Base-by-base conservation (phyloP, 2,888 invertebrate species). In the Macrosiphum euphorbiae region DNA sequence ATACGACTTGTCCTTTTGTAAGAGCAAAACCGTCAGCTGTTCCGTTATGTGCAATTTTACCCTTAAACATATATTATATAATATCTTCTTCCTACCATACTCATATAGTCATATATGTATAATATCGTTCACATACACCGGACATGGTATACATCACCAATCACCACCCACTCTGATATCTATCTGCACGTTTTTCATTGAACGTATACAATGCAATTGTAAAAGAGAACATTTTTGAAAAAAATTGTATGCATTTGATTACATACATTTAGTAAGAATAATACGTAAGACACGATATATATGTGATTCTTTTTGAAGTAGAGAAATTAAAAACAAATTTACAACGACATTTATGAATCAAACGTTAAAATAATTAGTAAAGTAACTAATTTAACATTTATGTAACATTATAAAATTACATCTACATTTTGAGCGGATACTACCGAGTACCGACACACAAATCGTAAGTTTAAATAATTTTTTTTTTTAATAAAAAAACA, bases 21-120 rank as follows among this genome's bases (percentile, higher is more conserved):
- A 16, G 52, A 41, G 26, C 41, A 84, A 78, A 84, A 35, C 78
- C 78, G 78, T 78, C 90, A 78, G 13, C 52, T 91, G 78, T 91
- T 91, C 41, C 78, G 90, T 90, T 90, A 67, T 44, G 55, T 28
- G 78, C 78, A 78, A 20, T 78, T 78, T 35, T 78, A 35, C 35
- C 78, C 35, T 78, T 20, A 78, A 20, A 78, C 8, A 78, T 78
- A 78, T 78, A 78, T 78, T 78, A 78, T 78, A 78, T 78, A 35
- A n/a, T 78, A 78, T 78, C 35, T 35, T 78, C 78, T 78, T 78
- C 26, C 35, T 35, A 35, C 35, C 35, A 7, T 55, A 55, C 7
- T 13, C 20, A 55, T 24, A 55, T 55, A n/a, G 1, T n/a, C n/a
- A 3, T 28, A 78, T 78, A 78, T 35, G 20, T 20, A 35, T 78